Base-by-base conservation (phyloP, 2,888 invertebrate species). In the Drosophila neotestacea region DNA sequence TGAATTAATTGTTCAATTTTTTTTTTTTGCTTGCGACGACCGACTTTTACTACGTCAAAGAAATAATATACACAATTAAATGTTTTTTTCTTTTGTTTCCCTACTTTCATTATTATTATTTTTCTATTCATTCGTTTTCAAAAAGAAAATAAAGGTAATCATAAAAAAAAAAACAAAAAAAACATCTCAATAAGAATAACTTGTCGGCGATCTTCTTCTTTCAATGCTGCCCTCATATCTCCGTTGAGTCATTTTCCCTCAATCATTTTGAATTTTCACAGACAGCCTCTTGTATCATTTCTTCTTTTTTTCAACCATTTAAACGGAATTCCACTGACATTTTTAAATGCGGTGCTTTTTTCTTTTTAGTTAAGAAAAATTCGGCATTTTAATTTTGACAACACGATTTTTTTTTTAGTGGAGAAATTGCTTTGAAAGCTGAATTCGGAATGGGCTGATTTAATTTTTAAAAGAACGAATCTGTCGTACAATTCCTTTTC, bases 1-100 rank as follows among this genome's bases (percentile, higher is more conserved):
- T 64, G 34, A 51, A 60, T 59, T 46, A 38, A 71, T 51, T 56
- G 34, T 56, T 47, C 47, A 34, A 51, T 64, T 64, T 39, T 48
- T 30, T 42, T 6, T 41, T 48, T 44, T 63, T 46, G 16, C 27
- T 47, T 54, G 27, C 32, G 30, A 59, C 59, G 11, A 44, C 13
- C 36, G 39, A 42, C 13, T 44, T 56, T 36, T 44, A 51, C n/a
- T 22, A 64, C 16, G 34, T 46, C 44, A 16, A 9, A 63, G 36
- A 52, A 28, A 56, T 46, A 56, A 65, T 32, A 22, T 38, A 60
- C 36, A 56, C 13, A 39, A 50, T 27, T 6, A 13, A 42, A 39
- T 59, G 32, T 54, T 42, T 47, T 22, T 46, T 39, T 10, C 30
- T 38, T 44, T 50, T 22, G 30, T 36, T 50, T 50, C 22, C 38